These are phyloP conservation scores for Zeus faber DNA, from an alignment of 2,113 vertebrate species.

Conservation along the genomic window DNA sequence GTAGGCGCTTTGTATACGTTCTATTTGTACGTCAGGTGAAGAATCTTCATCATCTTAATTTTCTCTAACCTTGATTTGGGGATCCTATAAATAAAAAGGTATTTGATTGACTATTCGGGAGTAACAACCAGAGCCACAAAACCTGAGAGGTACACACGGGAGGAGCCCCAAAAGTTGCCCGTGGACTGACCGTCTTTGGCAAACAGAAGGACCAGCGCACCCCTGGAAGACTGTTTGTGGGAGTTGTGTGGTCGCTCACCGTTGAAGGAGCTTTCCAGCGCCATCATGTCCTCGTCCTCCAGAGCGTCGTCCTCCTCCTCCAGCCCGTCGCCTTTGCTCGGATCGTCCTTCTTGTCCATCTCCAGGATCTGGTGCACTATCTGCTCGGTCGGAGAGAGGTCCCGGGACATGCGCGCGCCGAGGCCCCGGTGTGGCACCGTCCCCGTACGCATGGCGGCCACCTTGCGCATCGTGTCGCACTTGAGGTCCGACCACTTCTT, in stretches of 20 bases:
- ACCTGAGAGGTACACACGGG: constrained; percentile 21
- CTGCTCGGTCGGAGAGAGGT: constrained; percentile 72
- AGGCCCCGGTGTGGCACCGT: constrained; percentile 43
- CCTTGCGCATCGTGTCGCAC: constrained; percentile 78
- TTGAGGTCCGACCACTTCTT: constrained; percentile 82
- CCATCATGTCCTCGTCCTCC: constrained; percentile 69
- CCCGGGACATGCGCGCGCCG: constrained; percentile 60
- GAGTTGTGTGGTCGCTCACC: too few species aligned
- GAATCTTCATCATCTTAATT: too few species aligned
- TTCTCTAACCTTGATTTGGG: too few species aligned
- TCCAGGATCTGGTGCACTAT: constrained; percentile 76
- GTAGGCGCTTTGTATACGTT: too few species aligned
- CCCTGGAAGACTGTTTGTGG: too few species aligned
- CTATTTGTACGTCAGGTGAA: too few species aligned
- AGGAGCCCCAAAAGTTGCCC: constrained; percentile 9
- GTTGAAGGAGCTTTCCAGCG: constrained; percentile 65
- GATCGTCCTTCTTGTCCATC: constrained; percentile 59
- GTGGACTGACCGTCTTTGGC: constrained; percentile 5
- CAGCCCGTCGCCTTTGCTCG: constrained; percentile 40
- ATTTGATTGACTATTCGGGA: too few species aligned
- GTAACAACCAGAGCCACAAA: too few species aligned
- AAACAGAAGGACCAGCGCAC: too few species aligned
- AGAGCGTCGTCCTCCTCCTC: constrained; percentile 61
- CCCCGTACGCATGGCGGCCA: constrained; percentile 68
- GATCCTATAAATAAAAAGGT: too few species aligned